Evolutionary conservation across 2,888 invertebrate genomes (phyloP).

Genomic region (Perizoma affinitatum): DNA sequence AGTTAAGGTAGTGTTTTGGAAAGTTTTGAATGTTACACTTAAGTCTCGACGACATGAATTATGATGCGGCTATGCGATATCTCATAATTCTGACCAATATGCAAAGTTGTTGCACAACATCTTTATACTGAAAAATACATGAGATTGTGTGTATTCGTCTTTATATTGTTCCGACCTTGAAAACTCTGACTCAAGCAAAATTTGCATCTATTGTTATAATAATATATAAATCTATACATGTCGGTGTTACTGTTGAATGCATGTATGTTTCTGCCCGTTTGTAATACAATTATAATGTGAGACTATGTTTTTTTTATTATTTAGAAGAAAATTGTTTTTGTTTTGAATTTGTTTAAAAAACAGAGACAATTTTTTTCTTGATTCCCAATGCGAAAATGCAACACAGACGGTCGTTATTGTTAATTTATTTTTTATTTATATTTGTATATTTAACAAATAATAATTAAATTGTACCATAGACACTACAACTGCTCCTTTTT

Average conservation of each 20-base stretch:
- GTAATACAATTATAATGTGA: slow-evolving; percentile 68
- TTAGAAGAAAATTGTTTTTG: slow-evolving; percentile 29
- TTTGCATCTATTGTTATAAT: slow-evolving; percentile 1
- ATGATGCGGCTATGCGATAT: slow-evolving; percentile 1
- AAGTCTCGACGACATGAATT: slow-evolving; percentile 8
- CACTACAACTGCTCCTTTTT: slow-evolving; percentile 52
- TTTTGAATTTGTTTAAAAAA: neutral
- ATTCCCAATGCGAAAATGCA: slow-evolving; percentile 76
- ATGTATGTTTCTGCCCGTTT: slow-evolving; percentile 69
- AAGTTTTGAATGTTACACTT: slow-evolving; percentile 23
- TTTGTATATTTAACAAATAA: slow-evolving; percentile 25
- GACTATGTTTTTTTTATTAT: slow-evolving; percentile 39
- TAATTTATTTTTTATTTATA: slow-evolving; percentile 35
- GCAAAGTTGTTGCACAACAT: neutral
- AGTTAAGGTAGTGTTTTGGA: slow-evolving; percentile 13
- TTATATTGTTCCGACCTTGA: too few species aligned
- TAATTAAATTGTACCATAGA: slow-evolving; percentile 38
- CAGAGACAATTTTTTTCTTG: slow-evolving; percentile 52
- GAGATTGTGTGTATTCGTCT: neutral
- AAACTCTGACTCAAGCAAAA: too few species aligned
- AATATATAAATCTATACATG: slow-evolving; percentile 45
- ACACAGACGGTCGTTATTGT: slow-evolving; percentile 78
- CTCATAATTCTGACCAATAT: slow-evolving; percentile 1
- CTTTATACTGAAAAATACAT: neutral
- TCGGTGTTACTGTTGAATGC: slow-evolving; percentile 53